Percentiles rank a stretch among this genome's conserved stretches.
phyloP scores from a whole-genome alignment of 2,113 vertebrate genomes.

The Pelecanus crispus region DNA sequence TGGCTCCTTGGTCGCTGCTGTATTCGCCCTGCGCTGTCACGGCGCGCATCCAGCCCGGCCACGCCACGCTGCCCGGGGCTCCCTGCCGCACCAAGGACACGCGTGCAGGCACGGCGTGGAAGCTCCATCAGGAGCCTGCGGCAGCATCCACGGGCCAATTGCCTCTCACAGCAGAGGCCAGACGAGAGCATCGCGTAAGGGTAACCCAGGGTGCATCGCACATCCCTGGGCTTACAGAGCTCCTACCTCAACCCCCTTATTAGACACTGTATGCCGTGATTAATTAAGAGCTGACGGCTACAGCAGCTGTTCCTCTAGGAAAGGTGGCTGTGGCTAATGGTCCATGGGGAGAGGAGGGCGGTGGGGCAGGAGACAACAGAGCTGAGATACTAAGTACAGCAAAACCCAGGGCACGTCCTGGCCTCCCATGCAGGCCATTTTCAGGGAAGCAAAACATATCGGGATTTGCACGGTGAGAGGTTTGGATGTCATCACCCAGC shows the following conservation, averaged over 20 bases:
- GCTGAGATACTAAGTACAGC: background rate
- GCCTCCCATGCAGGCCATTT: background rate
- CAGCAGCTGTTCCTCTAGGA: background rate
- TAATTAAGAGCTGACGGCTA: background rate
- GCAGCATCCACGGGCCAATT: background rate
- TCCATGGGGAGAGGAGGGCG: background rate
- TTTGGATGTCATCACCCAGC: background rate
- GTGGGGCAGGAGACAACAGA: background rate
- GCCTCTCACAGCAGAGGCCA: background rate
- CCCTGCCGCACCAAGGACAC: background rate
- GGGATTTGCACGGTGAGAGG: background rate
- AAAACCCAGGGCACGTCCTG: background rate
- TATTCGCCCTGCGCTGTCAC: background rate
- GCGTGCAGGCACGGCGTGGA: fast-evolving
- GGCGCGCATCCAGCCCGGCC: fast-evolving
- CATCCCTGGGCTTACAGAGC: background rate
- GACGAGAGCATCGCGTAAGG: background rate
- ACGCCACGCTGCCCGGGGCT: background rate
- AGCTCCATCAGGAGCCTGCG: background rate
- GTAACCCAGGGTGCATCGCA: background rate
- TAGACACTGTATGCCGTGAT: background rate
- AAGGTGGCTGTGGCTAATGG: background rate
- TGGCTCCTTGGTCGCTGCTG: background rate
- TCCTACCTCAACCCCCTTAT: background rate
- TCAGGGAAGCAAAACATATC: background rate